phyloP scores from a whole-genome alignment of 2,797 vertebrate species.

The Paratrypauchen microcephalus region DNA sequence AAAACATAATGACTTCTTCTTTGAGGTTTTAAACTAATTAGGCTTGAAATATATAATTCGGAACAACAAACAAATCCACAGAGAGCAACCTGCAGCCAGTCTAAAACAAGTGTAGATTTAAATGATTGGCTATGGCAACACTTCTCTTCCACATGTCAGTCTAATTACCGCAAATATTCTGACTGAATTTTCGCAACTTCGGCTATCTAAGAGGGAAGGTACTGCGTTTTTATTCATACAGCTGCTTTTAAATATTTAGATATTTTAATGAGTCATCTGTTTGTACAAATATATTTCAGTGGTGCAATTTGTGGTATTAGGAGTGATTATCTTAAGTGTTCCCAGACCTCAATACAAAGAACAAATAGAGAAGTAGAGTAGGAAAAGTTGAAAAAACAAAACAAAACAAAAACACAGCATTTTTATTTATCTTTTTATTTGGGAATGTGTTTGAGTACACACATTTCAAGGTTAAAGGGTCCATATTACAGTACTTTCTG shows the following conservation, averaged over 20 bases:
- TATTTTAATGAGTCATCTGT: not conserved
- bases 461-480: too few relatives aligned
- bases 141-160: conserved; percentile 28
- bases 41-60: conserved; percentile 6
- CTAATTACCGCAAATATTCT: conserved; percentile 38
- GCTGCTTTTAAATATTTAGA: conserved; percentile 12
- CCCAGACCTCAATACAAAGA: too few relatives aligned
- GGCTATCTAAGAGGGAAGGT: conserved; percentile 18
- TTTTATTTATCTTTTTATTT: too few relatives aligned
- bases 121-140: not conserved
- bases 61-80: conserved; percentile 2
- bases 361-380: too few relatives aligned
- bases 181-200: conserved; percentile 26
- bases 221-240: conserved; percentile 12
- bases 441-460: too few relatives aligned
- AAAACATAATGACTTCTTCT: conserved; percentile 8
- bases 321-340: too few relatives aligned
- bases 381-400: too few relatives aligned
- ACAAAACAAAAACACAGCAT: too few relatives aligned
- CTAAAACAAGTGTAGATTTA: conserved; percentile 15
- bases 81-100: conserved; percentile 4
- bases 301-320: too few relatives aligned
- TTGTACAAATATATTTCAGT: too few relatives aligned
- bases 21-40: conserved; percentile 12
- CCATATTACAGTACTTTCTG: too few relatives aligned